Percentiles rank a stretch among this genome's conserved stretches.
phyloP scores from a whole-genome alignment of 2,888 invertebrate genomes.

The Gnatocerus cornutus region DNA sequence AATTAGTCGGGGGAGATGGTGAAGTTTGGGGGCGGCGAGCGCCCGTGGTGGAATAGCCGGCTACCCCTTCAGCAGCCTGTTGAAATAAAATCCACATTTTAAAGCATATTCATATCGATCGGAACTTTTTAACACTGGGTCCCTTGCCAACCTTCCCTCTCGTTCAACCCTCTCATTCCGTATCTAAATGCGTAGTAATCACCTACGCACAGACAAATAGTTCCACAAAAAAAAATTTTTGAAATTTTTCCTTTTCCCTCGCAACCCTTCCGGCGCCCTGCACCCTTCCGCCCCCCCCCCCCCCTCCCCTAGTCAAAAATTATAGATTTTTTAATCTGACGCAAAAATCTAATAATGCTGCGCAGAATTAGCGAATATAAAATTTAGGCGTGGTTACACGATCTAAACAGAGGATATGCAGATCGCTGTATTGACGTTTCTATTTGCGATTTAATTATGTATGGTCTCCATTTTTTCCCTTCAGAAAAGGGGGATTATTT shows the following conservation, averaged over 20 bases:
- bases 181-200: slow-evolving; percentile 63
- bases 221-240: slow-evolving; percentile 38
- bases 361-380: slow-evolving; percentile 71
- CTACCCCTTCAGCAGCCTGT: slow-evolving; percentile 67
- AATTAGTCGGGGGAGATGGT: too few relatives aligned
- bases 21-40: too few relatives aligned
- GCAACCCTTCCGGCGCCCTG: slow-evolving; percentile 3
- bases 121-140: slow-evolving; percentile 76
- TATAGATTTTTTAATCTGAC: slow-evolving; percentile 70
- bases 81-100: slow-evolving; percentile 79
- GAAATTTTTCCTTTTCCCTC: slow-evolving; percentile 16
- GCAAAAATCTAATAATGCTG: slow-evolving; percentile 68
- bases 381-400: slow-evolving; percentile 70
- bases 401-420: slow-evolving; percentile 64
- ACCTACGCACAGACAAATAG: slow-evolving; percentile 61
- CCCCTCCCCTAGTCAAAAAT: slow-evolving; percentile 62
- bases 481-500: slow-evolving; percentile 57
- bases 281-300: slow-evolving; percentile 53
- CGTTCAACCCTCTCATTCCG: slow-evolving; percentile 62
- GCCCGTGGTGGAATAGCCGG: slow-evolving; percentile 47
- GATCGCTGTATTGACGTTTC: slow-evolving; percentile 71
- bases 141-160: slow-evolving; percentile 62
- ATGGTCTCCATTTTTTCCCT: slow-evolving; percentile 65
- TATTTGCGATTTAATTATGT: slow-evolving; percentile 71
- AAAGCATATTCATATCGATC: slow-evolving; percentile 80